Conservation (phyloP, 2,797 vertebrate species). For the Sebastes melanostomus region DNA sequence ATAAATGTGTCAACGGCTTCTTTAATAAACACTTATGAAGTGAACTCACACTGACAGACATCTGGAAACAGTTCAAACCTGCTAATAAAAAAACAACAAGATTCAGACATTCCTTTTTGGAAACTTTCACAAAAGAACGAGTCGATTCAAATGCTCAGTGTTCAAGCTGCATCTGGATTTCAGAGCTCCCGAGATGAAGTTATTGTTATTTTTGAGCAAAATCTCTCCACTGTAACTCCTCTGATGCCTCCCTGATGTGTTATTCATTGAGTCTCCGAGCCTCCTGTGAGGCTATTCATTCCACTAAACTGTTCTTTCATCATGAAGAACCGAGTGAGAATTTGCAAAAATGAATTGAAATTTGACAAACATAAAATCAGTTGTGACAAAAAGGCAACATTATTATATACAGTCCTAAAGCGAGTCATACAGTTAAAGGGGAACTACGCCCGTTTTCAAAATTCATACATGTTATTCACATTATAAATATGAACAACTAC, state of each 20-base stretch:
- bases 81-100: constrained; percentile 1
- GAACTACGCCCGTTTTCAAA: no score
- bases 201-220: constrained; percentile 49
- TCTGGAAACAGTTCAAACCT: constrained; percentile 17
- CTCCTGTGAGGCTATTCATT: constrained; percentile 63
- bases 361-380: constrained; percentile 20
- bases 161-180: constrained; percentile 39
- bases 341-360: constrained; percentile 1
- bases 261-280: constrained; percentile 52
- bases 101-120: constrained; percentile 2
- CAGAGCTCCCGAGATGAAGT: constrained; percentile 43
- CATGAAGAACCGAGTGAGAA: constrained; percentile 19
- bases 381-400: background rate
- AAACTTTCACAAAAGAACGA: background rate
- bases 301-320: constrained; percentile 38
- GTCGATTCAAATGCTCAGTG: background rate
- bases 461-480: no score
- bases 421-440: no score
- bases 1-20: background rate
- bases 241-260: constrained; percentile 68
- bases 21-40: background rate
- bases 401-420: background rate
- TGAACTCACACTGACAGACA: background rate
- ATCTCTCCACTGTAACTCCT: constrained; percentile 50
- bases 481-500: no score